phyloP scores from a whole-genome alignment of 37 sponge, comb jelly and placozoan species.

The Oopsacas minuta region DNA sequence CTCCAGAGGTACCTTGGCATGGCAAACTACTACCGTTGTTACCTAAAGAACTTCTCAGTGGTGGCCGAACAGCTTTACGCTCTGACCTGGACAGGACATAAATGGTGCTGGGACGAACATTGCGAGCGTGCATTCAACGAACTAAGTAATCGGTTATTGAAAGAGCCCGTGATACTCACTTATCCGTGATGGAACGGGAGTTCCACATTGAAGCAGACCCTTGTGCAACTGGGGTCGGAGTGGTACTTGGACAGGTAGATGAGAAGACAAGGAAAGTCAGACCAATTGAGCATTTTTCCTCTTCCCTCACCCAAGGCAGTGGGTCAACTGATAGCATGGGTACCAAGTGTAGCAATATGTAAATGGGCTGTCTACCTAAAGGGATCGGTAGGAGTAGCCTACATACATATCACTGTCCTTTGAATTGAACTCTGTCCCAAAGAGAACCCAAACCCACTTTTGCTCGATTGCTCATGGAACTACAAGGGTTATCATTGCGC shows the following conservation, averaged over 20 bases:
- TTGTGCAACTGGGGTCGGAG: neutral
- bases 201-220: neutral
- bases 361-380: slow-evolving; percentile 12
- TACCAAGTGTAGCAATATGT: neutral
- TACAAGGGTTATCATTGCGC: neutral
- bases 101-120: neutral
- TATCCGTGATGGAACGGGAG: neutral
- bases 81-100: neutral
- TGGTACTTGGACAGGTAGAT: neutral
- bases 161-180: neutral
- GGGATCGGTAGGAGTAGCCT: neutral
- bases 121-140: neutral
- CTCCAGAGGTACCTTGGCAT: slow-evolving; percentile 3
- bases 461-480: neutral
- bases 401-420: neutral
- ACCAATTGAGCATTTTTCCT: slow-evolving; percentile 1
- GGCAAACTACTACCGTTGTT: neutral
- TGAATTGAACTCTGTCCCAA: neutral
- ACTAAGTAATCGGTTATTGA: slow-evolving; percentile 7
- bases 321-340: slow-evolving; percentile 10
- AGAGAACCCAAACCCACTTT: neutral
- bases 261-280: neutral
- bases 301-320: neutral
- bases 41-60: neutral
- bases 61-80: neutral